phyloP scores from a whole-genome alignment of 1,140 invertebrate species.

The Saxidomus purpurata region DNA sequence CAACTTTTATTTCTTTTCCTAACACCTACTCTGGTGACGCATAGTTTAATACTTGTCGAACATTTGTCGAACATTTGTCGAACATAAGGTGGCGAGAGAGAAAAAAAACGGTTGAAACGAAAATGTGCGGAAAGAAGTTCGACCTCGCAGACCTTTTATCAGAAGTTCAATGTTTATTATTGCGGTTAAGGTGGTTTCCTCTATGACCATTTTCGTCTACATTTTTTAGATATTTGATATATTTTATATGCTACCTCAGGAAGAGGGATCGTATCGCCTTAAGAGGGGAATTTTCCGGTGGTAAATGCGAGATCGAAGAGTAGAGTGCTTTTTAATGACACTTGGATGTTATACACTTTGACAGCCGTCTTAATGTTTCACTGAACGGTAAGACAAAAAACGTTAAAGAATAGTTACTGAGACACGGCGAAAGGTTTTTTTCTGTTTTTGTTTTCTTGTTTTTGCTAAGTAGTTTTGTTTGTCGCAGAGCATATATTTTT shows the following conservation, averaged over 20 bases:
- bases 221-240: slow-evolving; percentile 31
- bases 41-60: neutral
- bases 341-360: neutral
- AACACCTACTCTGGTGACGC: neutral
- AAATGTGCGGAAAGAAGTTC: neutral
- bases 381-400: neutral
- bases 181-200: neutral
- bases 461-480: too few relatives aligned
- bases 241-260: slow-evolving; percentile 9
- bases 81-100: neutral
- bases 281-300: slow-evolving; percentile 29
- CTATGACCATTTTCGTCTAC: neutral
- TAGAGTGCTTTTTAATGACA: slow-evolving; percentile 12
- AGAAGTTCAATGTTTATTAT: neutral
- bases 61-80: neutral
- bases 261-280: neutral
- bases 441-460: too few relatives aligned
- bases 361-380: neutral
- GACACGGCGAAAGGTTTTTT: too few relatives aligned
- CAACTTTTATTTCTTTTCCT: neutral
- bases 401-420: too few relatives aligned
- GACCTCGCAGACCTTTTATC: neutral
- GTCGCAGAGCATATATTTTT: too few relatives aligned
- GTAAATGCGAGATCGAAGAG: slow-evolving; percentile 3
- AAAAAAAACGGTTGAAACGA: neutral